These are phyloP conservation scores for Papilio helenus DNA, from an alignment of 1,140 invertebrate genomes.

Conservation along the genomic window DNA sequence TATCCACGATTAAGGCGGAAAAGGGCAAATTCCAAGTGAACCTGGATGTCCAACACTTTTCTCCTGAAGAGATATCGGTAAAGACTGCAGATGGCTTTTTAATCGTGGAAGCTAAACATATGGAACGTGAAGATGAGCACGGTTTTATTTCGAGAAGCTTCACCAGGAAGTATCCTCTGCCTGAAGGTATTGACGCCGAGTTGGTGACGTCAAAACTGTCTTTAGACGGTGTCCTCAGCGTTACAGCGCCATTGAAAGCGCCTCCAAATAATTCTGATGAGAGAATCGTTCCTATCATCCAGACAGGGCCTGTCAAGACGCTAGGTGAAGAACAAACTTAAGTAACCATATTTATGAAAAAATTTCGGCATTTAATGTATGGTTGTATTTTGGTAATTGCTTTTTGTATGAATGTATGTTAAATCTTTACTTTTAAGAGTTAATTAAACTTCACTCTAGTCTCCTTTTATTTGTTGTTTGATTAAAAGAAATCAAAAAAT, in stretches of 20 bases:
- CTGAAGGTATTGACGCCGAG: constrained; percentile 86
- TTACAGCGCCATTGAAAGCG: constrained; percentile 85
- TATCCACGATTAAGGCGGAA: constrained; percentile 60
- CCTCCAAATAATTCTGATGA: constrained; percentile 80
- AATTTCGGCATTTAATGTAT: constrained; percentile 38
- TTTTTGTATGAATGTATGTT: neutral
- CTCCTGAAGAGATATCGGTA: constrained; percentile 91
- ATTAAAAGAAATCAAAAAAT: neutral
- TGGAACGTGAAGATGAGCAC: constrained; percentile 89
- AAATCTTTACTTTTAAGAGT: neutral
- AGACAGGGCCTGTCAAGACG: constrained; percentile 83
- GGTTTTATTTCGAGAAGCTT: constrained; percentile 90
- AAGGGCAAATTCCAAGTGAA: constrained; percentile 85
- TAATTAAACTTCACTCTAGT: constrained; percentile 31
- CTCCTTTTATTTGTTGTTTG: neutral
- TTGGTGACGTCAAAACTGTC: constrained; percentile 87
- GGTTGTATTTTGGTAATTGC: neutral
- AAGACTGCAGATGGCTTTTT: constrained; percentile 89
- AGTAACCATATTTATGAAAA: constrained; percentile 8
- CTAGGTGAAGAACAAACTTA: constrained; percentile 46
- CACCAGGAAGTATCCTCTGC: constrained; percentile 86
- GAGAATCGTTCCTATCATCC: constrained; percentile 85
- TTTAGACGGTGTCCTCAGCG: constrained; percentile 88
- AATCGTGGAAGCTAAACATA: constrained; percentile 88
- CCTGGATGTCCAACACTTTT: constrained; percentile 93